Conservation (phyloP, 2,888 invertebrate genomes). For the Volucella bombylans region DNA sequence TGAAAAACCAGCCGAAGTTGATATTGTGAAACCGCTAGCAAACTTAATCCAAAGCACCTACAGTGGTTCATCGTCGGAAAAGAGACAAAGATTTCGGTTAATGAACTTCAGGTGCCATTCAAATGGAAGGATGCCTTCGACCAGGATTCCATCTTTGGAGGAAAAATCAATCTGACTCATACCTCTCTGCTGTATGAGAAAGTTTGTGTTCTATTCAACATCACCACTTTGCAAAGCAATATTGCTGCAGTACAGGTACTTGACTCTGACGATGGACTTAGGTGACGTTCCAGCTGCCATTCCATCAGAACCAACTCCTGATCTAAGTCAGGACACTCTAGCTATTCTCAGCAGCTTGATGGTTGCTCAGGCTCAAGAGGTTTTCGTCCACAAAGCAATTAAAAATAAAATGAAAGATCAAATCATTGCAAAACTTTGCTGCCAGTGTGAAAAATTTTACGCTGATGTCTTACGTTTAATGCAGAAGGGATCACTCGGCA, state of each 20-base stretch:
- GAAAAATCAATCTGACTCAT: constrained; percentile 94
- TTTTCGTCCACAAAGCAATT: too few species aligned
- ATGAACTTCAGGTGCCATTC: too few species aligned
- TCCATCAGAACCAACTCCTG: too few species aligned
- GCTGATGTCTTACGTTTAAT: too few species aligned
- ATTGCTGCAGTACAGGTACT: constrained; percentile 93
- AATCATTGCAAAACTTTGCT: too few species aligned
- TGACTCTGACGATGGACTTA: too few species aligned
- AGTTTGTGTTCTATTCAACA: constrained; percentile 97
- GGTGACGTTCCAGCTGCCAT: too few species aligned
- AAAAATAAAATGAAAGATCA: too few species aligned
- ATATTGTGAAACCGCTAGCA: constrained; percentile 94
- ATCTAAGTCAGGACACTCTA: too few species aligned
- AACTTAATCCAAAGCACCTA: constrained; percentile 95
- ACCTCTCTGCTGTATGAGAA: constrained; percentile 95
- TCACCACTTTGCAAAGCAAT: constrained; percentile 95
- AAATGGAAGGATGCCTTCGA: constrained; percentile 99
- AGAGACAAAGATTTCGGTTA: constrained; percentile 96
- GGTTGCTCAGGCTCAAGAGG: too few species aligned
- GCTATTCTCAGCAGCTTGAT: too few species aligned
- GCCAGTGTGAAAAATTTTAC: too few species aligned
- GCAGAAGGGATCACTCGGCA: constrained; percentile 90
- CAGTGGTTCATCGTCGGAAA: constrained; percentile 85
- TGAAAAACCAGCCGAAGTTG: constrained; percentile 97
- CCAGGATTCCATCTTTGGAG: constrained; percentile 95